Evolutionary conservation across 2,113 vertebrate genomes (phyloP), one percentile per base, ranked within the genome.

Genomic region (Ovis aries): DNA sequence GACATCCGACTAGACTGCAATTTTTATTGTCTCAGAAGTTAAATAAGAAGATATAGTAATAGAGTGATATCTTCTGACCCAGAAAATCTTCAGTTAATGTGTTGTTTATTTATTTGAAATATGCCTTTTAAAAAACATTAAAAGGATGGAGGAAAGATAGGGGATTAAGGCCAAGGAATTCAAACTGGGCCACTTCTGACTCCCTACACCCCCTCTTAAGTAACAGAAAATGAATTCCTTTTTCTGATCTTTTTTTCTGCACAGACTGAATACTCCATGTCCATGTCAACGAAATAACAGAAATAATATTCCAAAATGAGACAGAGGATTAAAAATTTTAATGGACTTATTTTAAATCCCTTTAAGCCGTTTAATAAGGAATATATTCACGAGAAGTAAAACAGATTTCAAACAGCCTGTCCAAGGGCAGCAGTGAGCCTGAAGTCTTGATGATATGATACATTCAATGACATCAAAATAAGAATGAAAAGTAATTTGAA

Each of bases 401-500:
- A 53, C 1, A 53, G 90, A 95, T 95, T 92, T 94, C 36, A 96
- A 87, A 48, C 1, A 64, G 27, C 36, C 45, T 78, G 23, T 84
- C n/a, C 62, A 90, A 80, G 29, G 64, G 52, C 53, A 92, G 71
- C 27, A 83, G 5, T 21, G 43, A 91, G 87, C 40, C 25, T 67
- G 45, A 77, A 48, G 21, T 62, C 71, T 62, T 74, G 52, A 91
- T 74, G 16, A 83, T 45, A 17, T 6, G 29, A 64, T 52, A 78
- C 78, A 89, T 74, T 87, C 91, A 87, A 93, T 71, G 62, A 81
- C 64, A 85, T 55, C 29, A 80, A 93, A 97, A 77, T 81, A 71
- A 80, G 53, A 96, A 89, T 45, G 64, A 84, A 87, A 93, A 78
- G 83, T 25, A 19, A 96, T 92, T 86, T 93, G 62, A 91, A 95